Percentiles rank a stretch among this genome's conserved stretches.
phyloP scores from a whole-genome alignment of 2,888 invertebrate genomes.

The Drosophila subquinaria region DNA sequence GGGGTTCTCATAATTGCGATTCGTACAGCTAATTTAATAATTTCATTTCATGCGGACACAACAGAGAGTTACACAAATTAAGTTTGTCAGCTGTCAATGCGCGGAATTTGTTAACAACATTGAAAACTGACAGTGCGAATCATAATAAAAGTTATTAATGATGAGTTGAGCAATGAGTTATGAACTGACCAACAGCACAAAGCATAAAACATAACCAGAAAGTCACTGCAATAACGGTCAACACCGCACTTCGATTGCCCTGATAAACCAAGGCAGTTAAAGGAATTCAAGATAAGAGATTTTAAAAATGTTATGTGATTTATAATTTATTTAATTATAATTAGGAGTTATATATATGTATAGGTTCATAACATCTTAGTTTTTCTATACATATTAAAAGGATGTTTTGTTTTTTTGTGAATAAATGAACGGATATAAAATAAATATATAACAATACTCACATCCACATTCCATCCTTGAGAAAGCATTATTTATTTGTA shows the following conservation, averaged over 20 bases:
- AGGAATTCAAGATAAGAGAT: not conserved
- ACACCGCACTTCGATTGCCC: slow-evolving; percentile 19
- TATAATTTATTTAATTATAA: too few species aligned
- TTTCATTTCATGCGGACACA: slow-evolving; percentile 56
- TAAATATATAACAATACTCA: too few species aligned
- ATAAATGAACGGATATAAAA: too few species aligned
- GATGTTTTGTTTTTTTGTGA: too few species aligned
- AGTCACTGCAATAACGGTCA: not conserved
- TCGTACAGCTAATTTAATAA: slow-evolving; percentile 78
- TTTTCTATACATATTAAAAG: too few species aligned
- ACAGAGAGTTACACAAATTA: slow-evolving; percentile 73
- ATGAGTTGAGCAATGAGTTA: slow-evolving; percentile 79
- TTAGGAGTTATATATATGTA: too few species aligned
- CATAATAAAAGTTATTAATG: slow-evolving; percentile 83
- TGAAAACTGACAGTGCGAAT: slow-evolving; percentile 83
- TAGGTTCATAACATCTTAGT: too few species aligned
- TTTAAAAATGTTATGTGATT: not conserved
- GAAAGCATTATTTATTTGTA: too few species aligned
- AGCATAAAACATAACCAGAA: not conserved
- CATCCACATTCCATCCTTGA: too few species aligned
- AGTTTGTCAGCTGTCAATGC: slow-evolving; percentile 84
- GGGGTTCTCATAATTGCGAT: slow-evolving; percentile 65
- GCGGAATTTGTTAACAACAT: slow-evolving; percentile 84
- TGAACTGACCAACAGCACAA: slow-evolving; percentile 57
- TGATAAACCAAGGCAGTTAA: not conserved